Conservation (phyloP, 1,140 invertebrate genomes). For the Araneus ventricosus region DNA sequence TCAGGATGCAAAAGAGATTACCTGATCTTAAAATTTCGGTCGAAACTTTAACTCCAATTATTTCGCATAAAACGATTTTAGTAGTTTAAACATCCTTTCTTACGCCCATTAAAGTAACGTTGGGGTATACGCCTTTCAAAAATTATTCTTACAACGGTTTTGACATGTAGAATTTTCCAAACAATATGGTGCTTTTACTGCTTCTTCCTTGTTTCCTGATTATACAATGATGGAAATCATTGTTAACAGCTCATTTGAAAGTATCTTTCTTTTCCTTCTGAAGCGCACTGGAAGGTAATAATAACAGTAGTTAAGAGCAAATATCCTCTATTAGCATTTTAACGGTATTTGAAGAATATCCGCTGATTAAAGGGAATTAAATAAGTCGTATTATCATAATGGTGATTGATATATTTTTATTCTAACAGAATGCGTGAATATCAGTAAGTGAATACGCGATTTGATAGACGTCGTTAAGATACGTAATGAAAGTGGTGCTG, state of each 20-base stretch:
- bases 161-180: not conserved
- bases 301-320: conserved; percentile 13
- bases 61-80: no score
- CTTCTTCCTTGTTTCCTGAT: not conserved
- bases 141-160: no score
- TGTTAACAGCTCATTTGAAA: conserved; percentile 11
- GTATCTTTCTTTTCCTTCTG: not conserved
- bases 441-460: not conserved
- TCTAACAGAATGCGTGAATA: not conserved
- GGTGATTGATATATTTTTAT: conserved; percentile 9
- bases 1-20: no score
- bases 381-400: not conserved
- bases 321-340: conserved; percentile 14
- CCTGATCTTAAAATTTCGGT: no score
- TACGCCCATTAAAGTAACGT: no score
- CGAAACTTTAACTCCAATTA: no score
- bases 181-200: not conserved
- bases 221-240: conserved; percentile 8
- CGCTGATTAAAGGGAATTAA: not conserved
- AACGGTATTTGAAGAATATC: conserved; percentile 13
- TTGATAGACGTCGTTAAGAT: not conserved
- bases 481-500: not conserved
- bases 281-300: not conserved
- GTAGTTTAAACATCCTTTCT: no score
- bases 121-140: no score